These are phyloP conservation scores for Gallinago media DNA, from an alignment of 2,113 vertebrate genomes.

Conservation along the genomic window DNA sequence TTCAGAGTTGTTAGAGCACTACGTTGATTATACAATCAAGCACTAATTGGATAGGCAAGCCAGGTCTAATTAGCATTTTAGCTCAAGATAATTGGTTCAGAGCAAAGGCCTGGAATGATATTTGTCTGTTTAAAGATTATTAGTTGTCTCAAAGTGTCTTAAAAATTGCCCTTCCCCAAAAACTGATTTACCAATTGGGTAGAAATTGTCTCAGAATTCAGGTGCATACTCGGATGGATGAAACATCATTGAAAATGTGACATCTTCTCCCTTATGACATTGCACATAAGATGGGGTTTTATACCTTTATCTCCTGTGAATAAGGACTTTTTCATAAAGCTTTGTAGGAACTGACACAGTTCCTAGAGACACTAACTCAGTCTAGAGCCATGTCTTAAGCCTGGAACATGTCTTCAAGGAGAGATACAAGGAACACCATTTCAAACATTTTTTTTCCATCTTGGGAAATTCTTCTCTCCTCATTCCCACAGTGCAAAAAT, in stretches of 20 bases:
- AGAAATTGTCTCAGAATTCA: not conserved
- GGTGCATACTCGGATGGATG: accelerated
- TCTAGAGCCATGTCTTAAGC: not conserved
- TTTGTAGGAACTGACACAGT: not conserved
- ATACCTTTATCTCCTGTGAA: not conserved
- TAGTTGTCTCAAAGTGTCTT: not conserved
- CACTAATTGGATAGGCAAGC: not conserved
- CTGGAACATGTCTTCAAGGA: not conserved
- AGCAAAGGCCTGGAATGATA: not conserved
- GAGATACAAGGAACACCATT: not conserved
- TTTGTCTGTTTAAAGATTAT: not conserved
- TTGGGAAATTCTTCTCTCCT: not conserved
- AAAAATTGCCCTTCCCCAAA: not conserved
- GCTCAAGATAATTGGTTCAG: not conserved
- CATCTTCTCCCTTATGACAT: not conserved
- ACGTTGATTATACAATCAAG: not conserved
- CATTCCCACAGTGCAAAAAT: not conserved
- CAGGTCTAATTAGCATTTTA: not conserved
- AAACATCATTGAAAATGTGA: not conserved
- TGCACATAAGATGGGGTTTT: not conserved
- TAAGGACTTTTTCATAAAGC: not conserved
- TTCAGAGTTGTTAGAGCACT: not conserved
- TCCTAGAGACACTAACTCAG: not conserved
- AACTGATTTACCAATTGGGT: accelerated
- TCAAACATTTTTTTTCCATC: not conserved